Percentiles rank a stretch among this genome's conserved stretches.
Conservation (phyloP, 2,113 vertebrate species). For the Loxodonta africana region DNA sequence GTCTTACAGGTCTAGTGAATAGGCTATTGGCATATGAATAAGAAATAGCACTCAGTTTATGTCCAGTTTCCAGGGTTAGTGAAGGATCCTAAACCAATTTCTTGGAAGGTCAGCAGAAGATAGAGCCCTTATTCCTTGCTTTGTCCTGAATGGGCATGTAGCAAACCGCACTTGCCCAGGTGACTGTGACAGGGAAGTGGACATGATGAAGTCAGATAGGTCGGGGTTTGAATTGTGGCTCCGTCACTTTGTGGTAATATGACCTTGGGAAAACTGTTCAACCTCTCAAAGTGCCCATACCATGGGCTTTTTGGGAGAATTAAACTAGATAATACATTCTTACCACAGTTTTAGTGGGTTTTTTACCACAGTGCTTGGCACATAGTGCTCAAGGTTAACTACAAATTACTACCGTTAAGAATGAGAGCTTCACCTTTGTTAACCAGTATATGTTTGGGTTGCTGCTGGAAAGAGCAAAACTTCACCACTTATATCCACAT, state of each 20-base stretch:
- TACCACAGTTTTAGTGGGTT: neutral
- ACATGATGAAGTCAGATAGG: neutral
- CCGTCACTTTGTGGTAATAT: neutral
- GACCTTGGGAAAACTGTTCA: neutral
- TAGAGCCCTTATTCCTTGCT: neutral
- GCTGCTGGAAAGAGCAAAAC: neutral
- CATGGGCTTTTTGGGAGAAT: neutral
- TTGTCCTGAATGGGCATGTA: neutral
- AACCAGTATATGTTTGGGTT: neutral
- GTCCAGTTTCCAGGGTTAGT: neutral
- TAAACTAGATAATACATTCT: neutral
- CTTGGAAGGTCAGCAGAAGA: neutral
- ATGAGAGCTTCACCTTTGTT: neutral
- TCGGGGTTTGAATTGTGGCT: neutral
- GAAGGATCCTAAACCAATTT: slow-evolving; percentile 16
- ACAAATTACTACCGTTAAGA: neutral
- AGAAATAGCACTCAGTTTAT: neutral
- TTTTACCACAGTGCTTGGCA: neutral
- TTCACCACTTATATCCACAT: neutral
- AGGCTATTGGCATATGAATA: neutral
- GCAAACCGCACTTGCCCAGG: neutral
- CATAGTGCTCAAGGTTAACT: neutral
- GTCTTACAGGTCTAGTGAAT: neutral
- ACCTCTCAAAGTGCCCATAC: neutral
- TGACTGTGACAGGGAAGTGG: neutral